phyloP scores from a whole-genome alignment of 2,797 vertebrate genomes.

The Clarias laeviceps region DNA sequence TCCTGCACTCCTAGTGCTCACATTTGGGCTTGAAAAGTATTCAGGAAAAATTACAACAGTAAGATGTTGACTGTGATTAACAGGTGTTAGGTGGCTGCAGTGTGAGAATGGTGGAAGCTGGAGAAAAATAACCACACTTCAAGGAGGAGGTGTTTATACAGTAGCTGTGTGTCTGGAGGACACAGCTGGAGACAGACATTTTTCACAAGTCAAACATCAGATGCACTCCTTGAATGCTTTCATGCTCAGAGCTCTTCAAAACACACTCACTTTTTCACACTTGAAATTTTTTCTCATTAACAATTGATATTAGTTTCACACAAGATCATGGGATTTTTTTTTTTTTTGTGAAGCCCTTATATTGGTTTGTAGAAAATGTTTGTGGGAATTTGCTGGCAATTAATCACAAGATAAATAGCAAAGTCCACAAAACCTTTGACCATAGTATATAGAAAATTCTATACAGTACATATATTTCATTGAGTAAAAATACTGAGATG shows the following conservation, averaged over 20 bases:
- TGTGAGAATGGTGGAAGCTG: slow-evolving; percentile 7
- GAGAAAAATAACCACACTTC: slow-evolving; percentile 26
- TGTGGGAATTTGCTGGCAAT: not conserved
- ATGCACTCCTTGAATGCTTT: slow-evolving; percentile 5
- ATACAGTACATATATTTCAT: not conserved
- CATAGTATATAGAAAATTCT: not conserved
- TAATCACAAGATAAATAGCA: not conserved
- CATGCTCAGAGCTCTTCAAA: not conserved
- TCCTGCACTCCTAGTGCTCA: not conserved
- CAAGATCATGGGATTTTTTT: slow-evolving; percentile 37
- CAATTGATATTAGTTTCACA: slow-evolving; percentile 29
- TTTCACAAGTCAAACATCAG: slow-evolving; percentile 23
- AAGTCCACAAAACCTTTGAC: not conserved
- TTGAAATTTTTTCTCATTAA: slow-evolving; percentile 8
- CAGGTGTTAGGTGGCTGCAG: slow-evolving; percentile 16
- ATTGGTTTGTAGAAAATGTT: not conserved
- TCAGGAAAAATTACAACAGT: not conserved
- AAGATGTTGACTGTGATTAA: slow-evolving; percentile 8
- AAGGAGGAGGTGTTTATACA: slow-evolving; percentile 18
- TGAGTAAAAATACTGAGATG: not conserved
- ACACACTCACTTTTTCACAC: slow-evolving; percentile 10
- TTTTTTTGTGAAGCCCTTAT: not conserved
- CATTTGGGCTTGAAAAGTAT: slow-evolving; percentile 4
- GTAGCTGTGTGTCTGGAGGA: slow-evolving; percentile 3
- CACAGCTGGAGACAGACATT: slow-evolving; percentile 5